A percentile compares a stretch with the other conserved stretches of the same genome.
phyloP scores from a whole-genome alignment of 2,888 invertebrate species.

The Patella ulyssiponensis region DNA sequence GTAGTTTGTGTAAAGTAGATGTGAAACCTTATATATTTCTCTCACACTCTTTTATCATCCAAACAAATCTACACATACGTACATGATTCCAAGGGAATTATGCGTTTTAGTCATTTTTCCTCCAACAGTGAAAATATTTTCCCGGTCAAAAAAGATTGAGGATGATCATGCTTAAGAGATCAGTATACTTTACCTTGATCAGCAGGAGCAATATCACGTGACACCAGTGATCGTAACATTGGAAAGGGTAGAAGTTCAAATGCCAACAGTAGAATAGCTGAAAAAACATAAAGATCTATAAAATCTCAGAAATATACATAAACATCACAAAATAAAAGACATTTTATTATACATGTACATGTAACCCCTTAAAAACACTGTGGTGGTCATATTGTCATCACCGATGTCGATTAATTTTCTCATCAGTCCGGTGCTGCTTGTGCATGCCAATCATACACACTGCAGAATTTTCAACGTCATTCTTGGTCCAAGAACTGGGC shows the following conservation, averaged over 20 bases:
- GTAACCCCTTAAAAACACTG: too few species aligned
- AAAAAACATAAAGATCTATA: slow-evolving; percentile 31
- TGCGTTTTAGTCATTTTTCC: neutral
- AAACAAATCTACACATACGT: neutral
- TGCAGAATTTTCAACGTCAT: too few species aligned
- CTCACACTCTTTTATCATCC: too few species aligned
- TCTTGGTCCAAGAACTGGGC: too few species aligned
- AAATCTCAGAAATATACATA: neutral
- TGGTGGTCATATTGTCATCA: too few species aligned
- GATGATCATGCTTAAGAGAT: too few species aligned
- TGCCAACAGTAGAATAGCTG: slow-evolving; percentile 66
- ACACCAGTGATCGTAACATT: slow-evolving; percentile 66
- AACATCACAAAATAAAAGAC: neutral
- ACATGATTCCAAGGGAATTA: neutral
- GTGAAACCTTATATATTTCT: too few species aligned
- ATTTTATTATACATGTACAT: too few species aligned
- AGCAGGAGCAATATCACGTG: slow-evolving; percentile 62
- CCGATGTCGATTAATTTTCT: too few species aligned
- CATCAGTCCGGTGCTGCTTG: too few species aligned
- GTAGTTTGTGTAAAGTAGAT: too few species aligned
- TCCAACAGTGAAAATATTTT: neutral
- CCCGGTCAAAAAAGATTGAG: neutral
- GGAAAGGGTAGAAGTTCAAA: slow-evolving; percentile 69
- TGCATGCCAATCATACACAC: too few species aligned
- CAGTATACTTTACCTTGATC: slow-evolving; percentile 63